These are phyloP conservation scores for Cassiopea xamachana DNA, from an alignment of 30 jellyfish, hydroid and myxozoan genomes.

Conservation along the genomic window DNA sequence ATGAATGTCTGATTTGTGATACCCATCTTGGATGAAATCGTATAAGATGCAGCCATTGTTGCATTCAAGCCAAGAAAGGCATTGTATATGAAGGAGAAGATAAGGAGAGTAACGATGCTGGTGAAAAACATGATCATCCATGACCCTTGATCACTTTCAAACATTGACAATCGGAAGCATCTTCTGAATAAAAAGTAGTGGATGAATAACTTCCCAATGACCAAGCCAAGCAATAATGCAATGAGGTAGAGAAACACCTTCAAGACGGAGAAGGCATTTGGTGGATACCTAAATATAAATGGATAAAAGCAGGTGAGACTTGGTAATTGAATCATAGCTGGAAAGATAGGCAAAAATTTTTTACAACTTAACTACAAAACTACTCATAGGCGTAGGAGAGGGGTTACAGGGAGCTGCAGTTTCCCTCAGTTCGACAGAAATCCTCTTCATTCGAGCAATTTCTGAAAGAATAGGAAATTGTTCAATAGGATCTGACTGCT, in stretches of 20 bases:
- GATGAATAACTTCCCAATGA: slow-evolving; percentile 78
- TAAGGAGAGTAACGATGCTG: slow-evolving; percentile 56
- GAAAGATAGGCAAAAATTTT: too few species aligned
- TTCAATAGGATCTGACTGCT: too few species aligned
- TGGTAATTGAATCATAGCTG: too few species aligned
- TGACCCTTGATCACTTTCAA: slow-evolving; percentile 85
- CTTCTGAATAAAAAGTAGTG: slow-evolving; percentile 76
- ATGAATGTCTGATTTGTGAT: slow-evolving; percentile 73
- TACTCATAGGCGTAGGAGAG: too few species aligned
- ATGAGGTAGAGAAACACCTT: slow-evolving; percentile 77
- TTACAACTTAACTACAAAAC: too few species aligned
- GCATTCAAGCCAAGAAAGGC: slow-evolving; percentile 79
- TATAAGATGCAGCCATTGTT: slow-evolving; percentile 47
- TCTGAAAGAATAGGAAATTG: too few species aligned
- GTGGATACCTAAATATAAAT: slow-evolving; percentile 74
- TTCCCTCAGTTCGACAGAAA: too few species aligned
- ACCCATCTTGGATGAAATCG: slow-evolving; percentile 84
- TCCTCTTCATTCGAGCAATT: too few species aligned
- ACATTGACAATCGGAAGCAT: slow-evolving; percentile 79
- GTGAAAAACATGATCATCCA: slow-evolving; percentile 90
- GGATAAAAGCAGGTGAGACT: too few species aligned
- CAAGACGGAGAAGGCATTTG: slow-evolving; percentile 75
- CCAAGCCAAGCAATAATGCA: slow-evolving; percentile 76
- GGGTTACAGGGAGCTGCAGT: too few species aligned
- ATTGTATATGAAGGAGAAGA: slow-evolving; percentile 82